Conservation (phyloP, 2,888 invertebrate genomes). For the Drosophila sordidula region DNA sequence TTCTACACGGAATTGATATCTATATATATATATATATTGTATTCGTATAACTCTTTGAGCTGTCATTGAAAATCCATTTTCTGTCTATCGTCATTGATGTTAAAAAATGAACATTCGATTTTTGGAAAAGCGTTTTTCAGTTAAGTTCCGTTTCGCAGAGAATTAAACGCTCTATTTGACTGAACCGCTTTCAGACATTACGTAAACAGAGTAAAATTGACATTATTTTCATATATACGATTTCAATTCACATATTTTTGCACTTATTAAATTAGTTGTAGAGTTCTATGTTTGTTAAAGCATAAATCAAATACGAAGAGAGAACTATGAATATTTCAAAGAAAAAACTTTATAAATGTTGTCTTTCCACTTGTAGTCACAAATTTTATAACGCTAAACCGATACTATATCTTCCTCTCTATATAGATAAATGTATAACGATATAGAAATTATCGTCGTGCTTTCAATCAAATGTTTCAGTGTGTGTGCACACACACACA, state of each 20-base stretch:
- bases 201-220: slow-evolving; percentile 15
- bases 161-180: slow-evolving; percentile 37
- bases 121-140: slow-evolving; percentile 8
- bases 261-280: slow-evolving; percentile 48
- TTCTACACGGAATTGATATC: slow-evolving; percentile 68
- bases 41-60: slow-evolving; percentile 19
- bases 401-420: slow-evolving; percentile 41
- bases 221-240: slow-evolving; percentile 1
- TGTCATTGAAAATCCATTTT: slow-evolving; percentile 22
- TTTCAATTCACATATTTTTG: slow-evolving; percentile 36
- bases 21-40: slow-evolving; percentile 19
- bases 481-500: slow-evolving; percentile 19
- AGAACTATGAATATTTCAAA: slow-evolving; percentile 43
- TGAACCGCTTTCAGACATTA: slow-evolving; percentile 49
- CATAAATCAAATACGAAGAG: slow-evolving; percentile 49
- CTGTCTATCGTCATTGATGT: slow-evolving; percentile 74
- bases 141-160: slow-evolving; percentile 24
- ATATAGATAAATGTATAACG: slow-evolving; percentile 19
- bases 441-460: slow-evolving; percentile 31
- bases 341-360: slow-evolving; percentile 70
- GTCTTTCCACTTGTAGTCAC: slow-evolving; percentile 62
- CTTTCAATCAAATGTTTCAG: slow-evolving; percentile 46
- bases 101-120: slow-evolving; percentile 66
- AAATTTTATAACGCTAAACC: slow-evolving; percentile 61
- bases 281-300: slow-evolving; percentile 44